Evolutionary conservation across 2,797 vertebrate genomes (phyloP), one percentile per base, ranked within the genome.

Genomic region (Emydoidea blandingii): DNA sequence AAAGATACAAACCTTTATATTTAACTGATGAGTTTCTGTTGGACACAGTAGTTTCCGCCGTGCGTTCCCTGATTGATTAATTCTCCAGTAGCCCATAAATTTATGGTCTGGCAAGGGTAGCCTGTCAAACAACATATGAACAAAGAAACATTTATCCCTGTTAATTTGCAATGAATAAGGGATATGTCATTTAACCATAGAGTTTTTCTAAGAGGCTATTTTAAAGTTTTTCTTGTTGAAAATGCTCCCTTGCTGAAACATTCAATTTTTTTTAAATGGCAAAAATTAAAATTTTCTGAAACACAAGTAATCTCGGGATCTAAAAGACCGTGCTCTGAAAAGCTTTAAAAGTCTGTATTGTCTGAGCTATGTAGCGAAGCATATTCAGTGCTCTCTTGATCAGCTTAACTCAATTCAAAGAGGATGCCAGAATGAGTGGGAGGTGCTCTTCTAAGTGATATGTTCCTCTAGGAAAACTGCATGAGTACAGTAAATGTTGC

Each of bases 21-120:
- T 98, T 94, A 99, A 98, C 65, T 94, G 98, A 91, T 97, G 98
- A 1, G 99, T 99, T 98, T 99, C 98, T 18, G 98, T 98, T 53
- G 99, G 99, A 97, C 99, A 99, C 72, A 99, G 98, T 82, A 99
- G 96, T 94, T 99, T 99, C 76, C 98, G 98, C 21, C 90, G 97
- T 93, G 98, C 96, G 90, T 97, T 98, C 90, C 97, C 98, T 3
- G 94, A 94, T 84, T 99, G 98, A 94, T 98, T 96, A 19, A 98
- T 96, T 56, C 98, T 99, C 99, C 99, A 99, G 96, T 99, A 99
- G 57, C 99, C 99, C 7, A 98, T 96, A 98, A 99, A 99, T 88
- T 97, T 98, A 95, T 98, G 98, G 56, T 99, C 98, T 41, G 99
- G 99, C 90, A 99, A 97, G 2, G 99, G 99, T 86, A 99, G 98